phyloP scores from a whole-genome alignment of 2,888 invertebrate species.

The Pterostichus niger region DNA sequence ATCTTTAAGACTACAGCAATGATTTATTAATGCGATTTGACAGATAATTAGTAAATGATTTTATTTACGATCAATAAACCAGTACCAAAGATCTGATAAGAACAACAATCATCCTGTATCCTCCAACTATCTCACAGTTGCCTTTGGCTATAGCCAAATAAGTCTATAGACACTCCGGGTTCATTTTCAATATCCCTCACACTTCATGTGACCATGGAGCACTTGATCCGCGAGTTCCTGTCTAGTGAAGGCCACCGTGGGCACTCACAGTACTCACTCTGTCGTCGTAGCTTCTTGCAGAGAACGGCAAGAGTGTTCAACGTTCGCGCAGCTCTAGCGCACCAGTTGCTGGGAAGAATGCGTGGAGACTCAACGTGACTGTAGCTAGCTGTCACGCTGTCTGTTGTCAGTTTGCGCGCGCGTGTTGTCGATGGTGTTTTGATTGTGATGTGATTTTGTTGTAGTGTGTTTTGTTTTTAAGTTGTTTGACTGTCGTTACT shows the following conservation, averaged over 20 bases:
- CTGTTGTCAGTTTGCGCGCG: slow-evolving; percentile 18
- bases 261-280: slow-evolving; percentile 5
- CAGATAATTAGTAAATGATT: too few species aligned
- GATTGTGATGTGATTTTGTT: slow-evolving; percentile 24
- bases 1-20: too few species aligned
- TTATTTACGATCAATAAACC: too few species aligned
- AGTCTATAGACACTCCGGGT: slow-evolving; percentile 18
- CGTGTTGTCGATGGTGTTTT: slow-evolving; percentile 17
- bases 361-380: slow-evolving; percentile 11
- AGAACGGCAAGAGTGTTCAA: neutral
- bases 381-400: neutral
- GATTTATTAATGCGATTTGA: too few species aligned
- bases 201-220: slow-evolving; percentile 24
- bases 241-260: slow-evolving; percentile 29
- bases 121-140: too few species aligned
- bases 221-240: slow-evolving; percentile 10
- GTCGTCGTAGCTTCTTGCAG: neutral
- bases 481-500: too few species aligned
- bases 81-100: too few species aligned
- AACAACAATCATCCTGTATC: too few species aligned
- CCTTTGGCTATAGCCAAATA: slow-evolving; percentile 18
- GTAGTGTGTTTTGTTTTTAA: slow-evolving; percentile 16
- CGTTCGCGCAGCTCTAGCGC: slow-evolving; percentile 4
- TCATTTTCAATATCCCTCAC: neutral
- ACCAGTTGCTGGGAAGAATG: slow-evolving; percentile 44